phyloP scores from a whole-genome alignment of 2,888 invertebrate genomes.

The Dyspetes luteomarginatus region DNA sequence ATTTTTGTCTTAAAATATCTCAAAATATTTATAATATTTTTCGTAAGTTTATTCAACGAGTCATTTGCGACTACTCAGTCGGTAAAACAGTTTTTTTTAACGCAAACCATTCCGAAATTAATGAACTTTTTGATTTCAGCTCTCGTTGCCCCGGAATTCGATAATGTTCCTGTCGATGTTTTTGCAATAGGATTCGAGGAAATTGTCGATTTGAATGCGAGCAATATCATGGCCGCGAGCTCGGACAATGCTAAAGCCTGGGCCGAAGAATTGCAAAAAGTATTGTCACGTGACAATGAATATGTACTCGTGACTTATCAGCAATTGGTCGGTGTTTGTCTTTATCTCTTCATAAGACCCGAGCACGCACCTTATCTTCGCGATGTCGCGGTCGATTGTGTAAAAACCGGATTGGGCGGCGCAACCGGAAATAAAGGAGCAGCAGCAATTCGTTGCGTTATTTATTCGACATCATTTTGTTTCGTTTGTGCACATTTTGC shows the following conservation, averaged over 20 bases:
- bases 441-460: conserved; percentile 95
- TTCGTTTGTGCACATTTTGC: conserved; percentile 99
- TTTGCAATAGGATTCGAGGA: conserved; percentile 99
- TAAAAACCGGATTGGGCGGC: conserved; percentile 99
- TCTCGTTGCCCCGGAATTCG: conserved; percentile 82
- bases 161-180: conserved; percentile 92
- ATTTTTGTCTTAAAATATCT: too few species aligned
- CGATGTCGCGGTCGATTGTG: conserved; percentile 97
- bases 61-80: background rate
- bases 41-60: background rate
- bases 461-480: conserved; percentile 97
- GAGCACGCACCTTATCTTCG: conserved; percentile 94
- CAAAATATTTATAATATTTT: background rate
- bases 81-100: conserved; percentile 17
- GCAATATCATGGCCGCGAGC: conserved; percentile 98
- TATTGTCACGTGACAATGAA: conserved; percentile 93
- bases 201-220: conserved; percentile 99
- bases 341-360: conserved; percentile 96
- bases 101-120: background rate
- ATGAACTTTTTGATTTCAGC: conserved; percentile 74
- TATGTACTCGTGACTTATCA: conserved; percentile 97
- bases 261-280: conserved; percentile 97
- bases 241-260: conserved; percentile 96
- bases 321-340: conserved; percentile 98
- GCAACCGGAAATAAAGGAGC: conserved; percentile 99